These are phyloP conservation scores for Peromyscus leucopus DNA, from an alignment of 2,113 vertebrate genomes.

Conservation along the genomic window DNA sequence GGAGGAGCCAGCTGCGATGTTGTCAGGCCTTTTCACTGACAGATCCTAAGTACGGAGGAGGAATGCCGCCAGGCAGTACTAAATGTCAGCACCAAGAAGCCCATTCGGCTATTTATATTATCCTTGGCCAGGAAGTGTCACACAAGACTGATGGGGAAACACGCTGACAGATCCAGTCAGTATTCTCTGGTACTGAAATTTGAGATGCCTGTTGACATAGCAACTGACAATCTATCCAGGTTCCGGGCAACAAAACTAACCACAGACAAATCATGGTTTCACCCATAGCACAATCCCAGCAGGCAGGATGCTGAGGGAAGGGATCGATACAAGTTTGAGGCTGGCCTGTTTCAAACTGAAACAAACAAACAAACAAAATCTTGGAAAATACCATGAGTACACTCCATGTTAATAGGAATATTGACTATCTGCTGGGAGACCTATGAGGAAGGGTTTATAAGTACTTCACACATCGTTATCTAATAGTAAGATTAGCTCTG, in stretches of 20 bases:
- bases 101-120: conserved; percentile 68
- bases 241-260: background rate
- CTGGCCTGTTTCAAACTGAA: background rate
- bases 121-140: conserved; percentile 36
- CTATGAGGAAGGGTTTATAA: background rate
- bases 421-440: background rate
- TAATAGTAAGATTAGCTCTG: background rate
- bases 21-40: conserved; percentile 63
- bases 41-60: conserved; percentile 60
- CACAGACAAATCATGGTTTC: background rate
- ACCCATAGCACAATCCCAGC: background rate
- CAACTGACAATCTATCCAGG: background rate
- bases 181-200: background rate
- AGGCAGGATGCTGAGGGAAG: background rate
- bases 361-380: background rate
- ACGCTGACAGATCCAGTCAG: background rate
- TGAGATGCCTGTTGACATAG: background rate
- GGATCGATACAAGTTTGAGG: background rate
- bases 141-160: conserved; percentile 32
- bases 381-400: background rate
- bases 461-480: background rate
- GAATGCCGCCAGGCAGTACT: conserved; percentile 67
- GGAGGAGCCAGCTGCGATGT: background rate
- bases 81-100: conserved; percentile 68
- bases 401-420: background rate